These are phyloP conservation scores for Elaphurus davidianus DNA, from an alignment of 2,113 vertebrate genomes.

Conservation along the genomic window DNA sequence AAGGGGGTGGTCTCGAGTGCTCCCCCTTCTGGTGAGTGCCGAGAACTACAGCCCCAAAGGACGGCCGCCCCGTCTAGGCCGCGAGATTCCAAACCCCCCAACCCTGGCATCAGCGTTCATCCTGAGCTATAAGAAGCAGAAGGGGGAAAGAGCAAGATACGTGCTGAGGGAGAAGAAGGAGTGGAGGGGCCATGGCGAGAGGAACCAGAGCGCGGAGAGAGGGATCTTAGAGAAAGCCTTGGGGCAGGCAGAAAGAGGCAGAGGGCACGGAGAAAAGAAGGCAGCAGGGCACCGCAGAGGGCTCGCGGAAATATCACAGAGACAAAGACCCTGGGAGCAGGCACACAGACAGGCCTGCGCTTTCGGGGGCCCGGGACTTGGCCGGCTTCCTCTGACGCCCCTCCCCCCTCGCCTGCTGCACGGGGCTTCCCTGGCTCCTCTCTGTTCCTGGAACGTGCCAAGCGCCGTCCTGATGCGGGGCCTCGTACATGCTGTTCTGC, in stretches of 20 bases:
- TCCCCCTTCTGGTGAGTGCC: background rate
- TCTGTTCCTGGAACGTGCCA: constrained; percentile 66
- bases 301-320: background rate
- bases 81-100: background rate
- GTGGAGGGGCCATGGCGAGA: fast-evolving
- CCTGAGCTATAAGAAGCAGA: background rate
- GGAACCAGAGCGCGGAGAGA: background rate
- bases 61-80: background rate
- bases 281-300: constrained; percentile 6
- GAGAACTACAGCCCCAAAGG: background rate
- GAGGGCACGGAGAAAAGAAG: background rate
- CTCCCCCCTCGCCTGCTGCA: constrained; percentile 26
- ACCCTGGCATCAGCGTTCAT: background rate
- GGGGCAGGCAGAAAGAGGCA: background rate
- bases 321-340: background rate
- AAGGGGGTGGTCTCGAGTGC: background rate
- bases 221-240: background rate
- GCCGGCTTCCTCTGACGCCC: background rate
- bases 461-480: constrained; percentile 62
- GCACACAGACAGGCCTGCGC: background rate
- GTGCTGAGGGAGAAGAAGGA: background rate
- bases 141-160: background rate
- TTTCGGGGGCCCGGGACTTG: background rate
- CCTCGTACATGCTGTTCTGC: constrained; percentile 67
- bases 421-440: constrained; percentile 55